Evolutionary conservation across 2,888 invertebrate species (phyloP).

Genomic region (Tetranychus truncatus): DNA sequence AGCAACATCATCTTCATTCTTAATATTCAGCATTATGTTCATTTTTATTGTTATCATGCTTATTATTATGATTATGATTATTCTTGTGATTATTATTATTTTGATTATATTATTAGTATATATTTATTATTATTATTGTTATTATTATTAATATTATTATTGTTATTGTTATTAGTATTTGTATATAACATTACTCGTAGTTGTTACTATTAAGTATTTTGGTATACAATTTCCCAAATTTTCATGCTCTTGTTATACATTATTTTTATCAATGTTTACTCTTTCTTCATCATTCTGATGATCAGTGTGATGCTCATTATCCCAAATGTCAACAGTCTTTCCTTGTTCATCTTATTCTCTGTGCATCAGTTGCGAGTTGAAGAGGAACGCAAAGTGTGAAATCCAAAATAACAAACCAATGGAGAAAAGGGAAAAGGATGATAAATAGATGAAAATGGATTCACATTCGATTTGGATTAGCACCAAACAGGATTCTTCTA

Average conservation of each 20-base stretch:
- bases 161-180: background rate
- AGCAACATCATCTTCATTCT: background rate
- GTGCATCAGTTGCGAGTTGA: background rate
- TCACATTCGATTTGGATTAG: background rate
- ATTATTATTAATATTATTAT: background rate
- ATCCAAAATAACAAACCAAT: background rate
- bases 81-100: background rate
- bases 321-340: background rate
- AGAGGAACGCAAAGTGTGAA: background rate
- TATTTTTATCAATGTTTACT: background rate
- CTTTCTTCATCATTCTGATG: background rate
- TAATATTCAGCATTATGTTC: background rate
- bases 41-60: background rate
- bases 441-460: background rate
- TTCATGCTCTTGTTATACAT: background rate
- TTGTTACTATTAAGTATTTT: slow-evolving; percentile 1
- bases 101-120: background rate
- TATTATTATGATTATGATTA: background rate
- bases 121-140: background rate
- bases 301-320: background rate
- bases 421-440: background rate
- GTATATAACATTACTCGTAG: background rate
- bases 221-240: background rate
- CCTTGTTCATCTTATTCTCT: background rate
- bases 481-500: slow-evolving; percentile 39